A percentile compares a stretch with the other conserved stretches of the same genome.
Conservation (phyloP, 2,888 invertebrate species). For the Plagiodera versicolora region DNA sequence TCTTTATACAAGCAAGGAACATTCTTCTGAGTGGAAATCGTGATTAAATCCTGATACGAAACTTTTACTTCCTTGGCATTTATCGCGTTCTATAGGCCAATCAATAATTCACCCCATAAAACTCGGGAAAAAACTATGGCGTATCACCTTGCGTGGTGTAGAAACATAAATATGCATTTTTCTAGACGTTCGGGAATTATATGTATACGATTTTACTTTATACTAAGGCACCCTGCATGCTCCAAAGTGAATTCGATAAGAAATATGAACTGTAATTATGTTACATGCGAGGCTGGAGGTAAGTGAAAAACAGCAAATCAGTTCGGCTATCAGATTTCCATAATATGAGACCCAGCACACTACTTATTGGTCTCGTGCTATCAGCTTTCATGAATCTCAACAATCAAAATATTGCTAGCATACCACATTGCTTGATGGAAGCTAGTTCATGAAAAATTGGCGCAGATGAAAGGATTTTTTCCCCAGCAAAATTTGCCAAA, state of each 20-base stretch:
- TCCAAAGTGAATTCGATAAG: slow-evolving; percentile 17
- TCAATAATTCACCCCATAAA: not conserved
- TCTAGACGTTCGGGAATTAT: slow-evolving; percentile 2
- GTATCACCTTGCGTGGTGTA: not conserved
- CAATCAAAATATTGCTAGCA: not conserved
- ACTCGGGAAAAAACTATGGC: not conserved
- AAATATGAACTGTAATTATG: slow-evolving; percentile 10
- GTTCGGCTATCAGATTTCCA: not conserved
- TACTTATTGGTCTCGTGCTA: not conserved
- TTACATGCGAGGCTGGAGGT: slow-evolving; percentile 8
- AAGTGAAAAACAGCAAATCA: slow-evolving; percentile 6
- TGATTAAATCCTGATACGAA: no score
- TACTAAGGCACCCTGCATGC: slow-evolving; percentile 14
- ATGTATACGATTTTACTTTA: slow-evolving; percentile 12
- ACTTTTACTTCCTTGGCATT: no score
- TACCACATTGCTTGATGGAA: no score
- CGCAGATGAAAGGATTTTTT: no score
- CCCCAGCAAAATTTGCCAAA: no score
- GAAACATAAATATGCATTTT: slow-evolving; percentile 13
- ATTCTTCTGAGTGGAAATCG: no score
- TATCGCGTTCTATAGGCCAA: not conserved
- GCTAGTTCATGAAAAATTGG: no score
- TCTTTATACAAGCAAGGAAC: no score
- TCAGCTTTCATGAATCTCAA: not conserved
- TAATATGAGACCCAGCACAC: not conserved